Evolutionary conservation across 1,140 invertebrate species (phyloP), one percentile per base, ranked within the genome.

Genomic region (Pseudomyrmex gracilis): DNA sequence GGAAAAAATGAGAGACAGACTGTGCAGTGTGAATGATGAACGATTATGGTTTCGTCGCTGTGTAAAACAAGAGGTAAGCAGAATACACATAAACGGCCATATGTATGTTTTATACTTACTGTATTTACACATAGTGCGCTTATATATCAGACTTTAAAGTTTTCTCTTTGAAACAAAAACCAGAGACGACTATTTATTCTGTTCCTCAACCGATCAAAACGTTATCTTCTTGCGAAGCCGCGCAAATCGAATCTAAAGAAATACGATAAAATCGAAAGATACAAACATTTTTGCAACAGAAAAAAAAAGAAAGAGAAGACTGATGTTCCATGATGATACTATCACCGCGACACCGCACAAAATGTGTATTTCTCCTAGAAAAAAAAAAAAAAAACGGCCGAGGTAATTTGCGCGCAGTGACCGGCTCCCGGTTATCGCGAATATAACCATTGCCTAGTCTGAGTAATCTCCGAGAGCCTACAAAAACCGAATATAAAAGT

Each of bases 401-500:
- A 58, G 9, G 8, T 47, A n/a, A 47, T 17, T 71, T 45, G 51
- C 20, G 61, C 20, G n/a, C 15, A 49, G 51, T 20, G 34, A 43
- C 12, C 47, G 55, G 45, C 47, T 58, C 43, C n/a, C 7, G 34
- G 66, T 80, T 80, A 83, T 83, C 73, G 53, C 73, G 20, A 77
- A 70, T 34, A 34, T 70, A 78, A 80, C 8, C 53, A 71, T 87
- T 87, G 73, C 20, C 83, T 17, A 58, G 61, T 24, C n/a, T 13
- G 9, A 15, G 13, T 22, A 57, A 67, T 82, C 68, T 61, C 61
- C 60, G n/a, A 68, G 66, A 60, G 66, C 47, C 49, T 58, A 66
- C 58, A 74, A 84, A 88, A 86, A 70, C 61, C 83, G 71, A 86
- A 86, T 85, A 84, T 57, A 82, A 87, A 66, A 87, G 86, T 63